These are phyloP conservation scores for Cephus pygmeus DNA, from an alignment of 2,888 invertebrate genomes.

Conservation along the genomic window DNA sequence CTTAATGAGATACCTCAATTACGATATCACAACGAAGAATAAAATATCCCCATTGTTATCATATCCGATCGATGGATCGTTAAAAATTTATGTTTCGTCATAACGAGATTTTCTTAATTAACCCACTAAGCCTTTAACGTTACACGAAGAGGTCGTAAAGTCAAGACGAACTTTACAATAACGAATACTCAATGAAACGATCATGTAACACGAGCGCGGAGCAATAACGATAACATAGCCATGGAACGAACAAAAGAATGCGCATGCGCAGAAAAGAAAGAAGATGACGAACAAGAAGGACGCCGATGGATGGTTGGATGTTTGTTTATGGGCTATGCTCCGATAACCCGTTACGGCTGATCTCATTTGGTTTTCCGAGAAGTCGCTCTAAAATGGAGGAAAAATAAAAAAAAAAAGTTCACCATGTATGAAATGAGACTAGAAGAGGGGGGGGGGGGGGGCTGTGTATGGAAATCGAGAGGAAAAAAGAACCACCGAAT, in stretches of 20 bases:
- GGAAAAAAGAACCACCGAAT: slow-evolving; percentile 35
- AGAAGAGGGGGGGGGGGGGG: accelerated
- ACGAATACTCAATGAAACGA: not conserved
- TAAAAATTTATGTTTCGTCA: no score
- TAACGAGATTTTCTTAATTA: not conserved
- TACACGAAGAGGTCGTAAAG: not conserved
- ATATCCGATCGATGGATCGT: no score
- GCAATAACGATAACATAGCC: not conserved
- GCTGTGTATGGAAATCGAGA: not conserved
- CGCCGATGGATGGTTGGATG: not conserved
- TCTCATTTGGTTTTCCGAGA: not conserved
- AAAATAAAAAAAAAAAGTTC: not conserved
- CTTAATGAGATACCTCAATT: not conserved
- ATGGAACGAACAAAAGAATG: not conserved
- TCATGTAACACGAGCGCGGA: not conserved
- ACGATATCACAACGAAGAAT: no score
- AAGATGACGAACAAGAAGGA: not conserved
- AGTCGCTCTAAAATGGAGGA: not conserved
- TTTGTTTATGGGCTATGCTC: slow-evolving; percentile 29
- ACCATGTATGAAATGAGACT: not conserved
- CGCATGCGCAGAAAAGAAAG: not conserved
- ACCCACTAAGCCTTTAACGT: not conserved
- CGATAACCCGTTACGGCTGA: slow-evolving; percentile 41
- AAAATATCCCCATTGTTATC: no score
- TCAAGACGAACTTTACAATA: not conserved